These are phyloP conservation scores for Limnodromus scolopaceus DNA, from an alignment of 2,797 vertebrate species.

Conservation along the genomic window DNA sequence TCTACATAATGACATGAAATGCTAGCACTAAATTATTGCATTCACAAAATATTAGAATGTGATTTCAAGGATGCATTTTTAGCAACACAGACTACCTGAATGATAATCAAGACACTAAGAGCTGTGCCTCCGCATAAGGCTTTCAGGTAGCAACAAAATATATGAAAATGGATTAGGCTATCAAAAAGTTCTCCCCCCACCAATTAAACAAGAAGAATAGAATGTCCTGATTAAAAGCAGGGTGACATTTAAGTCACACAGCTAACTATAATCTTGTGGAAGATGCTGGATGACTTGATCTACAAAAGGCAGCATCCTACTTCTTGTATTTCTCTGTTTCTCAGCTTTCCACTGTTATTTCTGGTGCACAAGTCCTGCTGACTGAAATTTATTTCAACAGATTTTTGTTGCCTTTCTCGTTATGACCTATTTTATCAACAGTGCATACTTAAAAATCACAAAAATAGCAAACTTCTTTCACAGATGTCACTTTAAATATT, in stretches of 20 bases:
- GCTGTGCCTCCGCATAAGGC: background rate
- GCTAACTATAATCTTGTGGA: constrained; percentile 22
- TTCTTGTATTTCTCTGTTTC: background rate
- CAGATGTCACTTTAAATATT: background rate
- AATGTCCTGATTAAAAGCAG: background rate
- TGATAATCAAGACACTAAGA: background rate
- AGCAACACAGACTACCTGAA: background rate
- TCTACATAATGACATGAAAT: background rate
- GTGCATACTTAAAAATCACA: background rate
- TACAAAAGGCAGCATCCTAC: background rate
- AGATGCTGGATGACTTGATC: background rate
- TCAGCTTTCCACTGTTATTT: background rate
- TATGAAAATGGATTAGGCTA: background rate
- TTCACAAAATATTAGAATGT: background rate
- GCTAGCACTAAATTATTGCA: background rate
- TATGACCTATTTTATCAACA: background rate
- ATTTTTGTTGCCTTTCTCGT: background rate
- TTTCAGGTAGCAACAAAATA: background rate
- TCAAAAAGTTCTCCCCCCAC: background rate
- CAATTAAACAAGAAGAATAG: background rate
- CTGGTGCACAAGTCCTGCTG: background rate
- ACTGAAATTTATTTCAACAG: constrained; percentile 1
- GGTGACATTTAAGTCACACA: background rate
- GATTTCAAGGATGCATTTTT: background rate
- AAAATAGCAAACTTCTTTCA: background rate